phyloP scores from a whole-genome alignment of 2,888 invertebrate genomes.

The Sarcophaga rosellei region DNA sequence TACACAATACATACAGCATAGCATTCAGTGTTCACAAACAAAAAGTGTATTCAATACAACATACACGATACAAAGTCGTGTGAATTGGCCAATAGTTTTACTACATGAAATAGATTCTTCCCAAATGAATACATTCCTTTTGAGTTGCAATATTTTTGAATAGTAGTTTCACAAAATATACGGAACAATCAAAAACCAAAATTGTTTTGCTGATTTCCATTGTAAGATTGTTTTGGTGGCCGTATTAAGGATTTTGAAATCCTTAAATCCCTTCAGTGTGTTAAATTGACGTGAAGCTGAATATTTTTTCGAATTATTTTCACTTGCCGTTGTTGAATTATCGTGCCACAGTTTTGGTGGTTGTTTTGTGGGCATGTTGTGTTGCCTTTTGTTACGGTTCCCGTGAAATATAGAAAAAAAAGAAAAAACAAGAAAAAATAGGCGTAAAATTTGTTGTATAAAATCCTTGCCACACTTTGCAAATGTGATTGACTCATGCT shows the following conservation, averaged over 20 bases:
- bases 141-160: background rate
- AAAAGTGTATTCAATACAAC: too few relatives aligned
- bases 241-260: conserved; percentile 70
- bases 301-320: conserved; percentile 55
- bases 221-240: conserved; percentile 48
- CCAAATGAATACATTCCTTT: conserved; percentile 10
- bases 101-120: background rate
- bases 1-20: too few relatives aligned
- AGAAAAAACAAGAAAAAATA: conserved; percentile 46
- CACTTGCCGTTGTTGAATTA: conserved; percentile 52
- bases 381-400: conserved; percentile 4
- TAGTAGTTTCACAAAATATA: conserved; percentile 5
- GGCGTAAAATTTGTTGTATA: conserved; percentile 74
- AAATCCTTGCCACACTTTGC: conserved; percentile 72
- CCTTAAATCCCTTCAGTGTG: conserved; percentile 72
- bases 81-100: too few relatives aligned
- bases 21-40: too few relatives aligned
- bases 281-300: conserved; percentile 72
- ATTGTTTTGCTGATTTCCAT: conserved; percentile 25
- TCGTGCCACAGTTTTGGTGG: conserved; percentile 31
- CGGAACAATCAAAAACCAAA: conserved; percentile 18
- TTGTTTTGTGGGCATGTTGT: conserved; percentile 29
- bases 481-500: conserved; percentile 39
- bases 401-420: conserved; percentile 36
- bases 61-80: too few relatives aligned